Conservation (phyloP, 2,888 invertebrate species). For the Mythimna albipuncta region DNA sequence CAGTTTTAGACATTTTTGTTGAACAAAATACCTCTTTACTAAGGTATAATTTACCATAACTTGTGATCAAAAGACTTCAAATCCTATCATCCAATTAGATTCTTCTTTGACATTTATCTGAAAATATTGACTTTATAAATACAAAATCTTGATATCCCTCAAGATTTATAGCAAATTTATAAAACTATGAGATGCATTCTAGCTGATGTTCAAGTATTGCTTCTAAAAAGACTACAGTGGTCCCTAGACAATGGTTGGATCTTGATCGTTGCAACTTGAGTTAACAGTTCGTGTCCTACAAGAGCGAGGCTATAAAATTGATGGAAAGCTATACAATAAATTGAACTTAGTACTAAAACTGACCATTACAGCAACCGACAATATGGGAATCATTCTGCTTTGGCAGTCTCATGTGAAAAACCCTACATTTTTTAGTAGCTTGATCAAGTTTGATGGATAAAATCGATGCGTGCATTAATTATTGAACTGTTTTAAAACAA, state of each 20-base stretch:
- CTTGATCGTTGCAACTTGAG: constrained; percentile 17
- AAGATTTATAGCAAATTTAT: constrained; percentile 33
- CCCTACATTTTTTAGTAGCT: too few relatives aligned
- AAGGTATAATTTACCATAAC: background rate
- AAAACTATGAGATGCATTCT: constrained; percentile 5
- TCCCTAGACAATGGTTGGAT: constrained; percentile 34
- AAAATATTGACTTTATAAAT: constrained; percentile 21
- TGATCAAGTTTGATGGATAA: too few relatives aligned
- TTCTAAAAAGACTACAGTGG: constrained; percentile 22
- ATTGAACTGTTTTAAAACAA: too few relatives aligned
- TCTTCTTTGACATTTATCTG: background rate
- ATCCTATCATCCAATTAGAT: background rate
- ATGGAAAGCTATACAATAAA: background rate
- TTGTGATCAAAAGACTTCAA: constrained; percentile 1
- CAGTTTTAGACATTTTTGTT: too few relatives aligned
- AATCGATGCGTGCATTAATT: too few relatives aligned
- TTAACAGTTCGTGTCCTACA: background rate
- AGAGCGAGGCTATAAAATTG: background rate
- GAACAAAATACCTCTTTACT: background rate
- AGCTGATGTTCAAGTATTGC: constrained; percentile 7
- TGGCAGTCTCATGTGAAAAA: background rate
- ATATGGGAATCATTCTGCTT: background rate
- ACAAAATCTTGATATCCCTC: constrained; percentile 23
- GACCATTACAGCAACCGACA: background rate
- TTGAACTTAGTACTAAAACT: background rate